These are phyloP conservation scores for Choristoneura rosaceana DNA, from an alignment of 2,888 invertebrate genomes.

Conservation along the genomic window DNA sequence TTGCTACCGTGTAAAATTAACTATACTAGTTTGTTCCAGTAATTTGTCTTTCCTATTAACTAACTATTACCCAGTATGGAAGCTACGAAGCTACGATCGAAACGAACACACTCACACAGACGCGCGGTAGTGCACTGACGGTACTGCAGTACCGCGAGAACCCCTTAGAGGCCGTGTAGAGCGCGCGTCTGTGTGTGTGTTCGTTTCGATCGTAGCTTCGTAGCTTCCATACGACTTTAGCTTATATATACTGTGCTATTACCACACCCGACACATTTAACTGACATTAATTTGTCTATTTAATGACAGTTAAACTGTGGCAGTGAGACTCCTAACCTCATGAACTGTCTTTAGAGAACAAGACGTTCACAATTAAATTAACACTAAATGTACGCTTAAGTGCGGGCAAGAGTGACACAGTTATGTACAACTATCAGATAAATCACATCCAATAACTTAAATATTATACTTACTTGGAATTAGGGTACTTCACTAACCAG, in stretches of 20 bases:
- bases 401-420: constrained; percentile 33
- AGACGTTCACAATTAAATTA: background rate
- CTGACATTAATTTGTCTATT: background rate
- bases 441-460: constrained; percentile 26
- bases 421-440: constrained; percentile 31
- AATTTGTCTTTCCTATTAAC: constrained; percentile 2
- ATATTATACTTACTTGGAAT: background rate
- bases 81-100: too few relatives aligned
- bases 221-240: too few relatives aligned
- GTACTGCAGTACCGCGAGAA: too few relatives aligned
- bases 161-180: too few relatives aligned
- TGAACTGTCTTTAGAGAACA: background rate
- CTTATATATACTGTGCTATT: too few relatives aligned
- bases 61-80: too few relatives aligned
- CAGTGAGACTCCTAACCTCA: background rate
- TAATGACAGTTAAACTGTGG: background rate
- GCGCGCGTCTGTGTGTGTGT: too few relatives aligned
- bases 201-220: too few relatives aligned
- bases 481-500: constrained; percentile 29
- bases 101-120: too few relatives aligned
- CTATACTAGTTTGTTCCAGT: constrained; percentile 15
- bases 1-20: constrained; percentile 23
- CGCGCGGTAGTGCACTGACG: too few relatives aligned
- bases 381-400: constrained; percentile 26
- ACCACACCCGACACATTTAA: background rate